Conservation (phyloP, 2,113 vertebrate genomes). For the Alaudala cheleensis region DNA sequence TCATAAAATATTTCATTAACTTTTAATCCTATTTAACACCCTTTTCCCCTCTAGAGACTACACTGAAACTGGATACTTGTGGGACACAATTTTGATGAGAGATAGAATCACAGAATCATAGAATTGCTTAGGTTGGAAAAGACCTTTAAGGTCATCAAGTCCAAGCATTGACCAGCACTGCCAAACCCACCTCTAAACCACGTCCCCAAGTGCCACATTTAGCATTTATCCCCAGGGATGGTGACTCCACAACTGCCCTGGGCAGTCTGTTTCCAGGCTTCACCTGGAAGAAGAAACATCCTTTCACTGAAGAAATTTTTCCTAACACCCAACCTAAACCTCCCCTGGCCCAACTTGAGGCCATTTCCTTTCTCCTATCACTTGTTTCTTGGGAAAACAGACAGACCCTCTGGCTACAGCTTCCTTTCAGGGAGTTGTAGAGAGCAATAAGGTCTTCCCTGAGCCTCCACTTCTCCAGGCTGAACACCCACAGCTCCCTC, state of each 20-base stretch:
- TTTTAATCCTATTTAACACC: conserved; percentile 67
- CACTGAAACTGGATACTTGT: not conserved
- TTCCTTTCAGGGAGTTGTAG: not conserved
- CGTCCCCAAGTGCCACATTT: not conserved
- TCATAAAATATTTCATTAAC: conserved; percentile 73
- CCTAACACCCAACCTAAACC: not conserved
- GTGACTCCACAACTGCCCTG: not conserved
- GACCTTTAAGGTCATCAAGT: not conserved
- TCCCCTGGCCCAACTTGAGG: not conserved
- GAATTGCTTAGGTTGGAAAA: not conserved
- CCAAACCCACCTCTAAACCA: not conserved
- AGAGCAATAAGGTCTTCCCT: not conserved
- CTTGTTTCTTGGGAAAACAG: not conserved
- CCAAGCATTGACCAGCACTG: not conserved
- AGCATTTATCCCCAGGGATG: not conserved
- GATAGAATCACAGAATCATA: not conserved
- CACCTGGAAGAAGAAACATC: too few species aligned
- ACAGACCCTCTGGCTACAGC: not conserved
- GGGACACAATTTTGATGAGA: not conserved
- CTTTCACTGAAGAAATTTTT: not conserved
- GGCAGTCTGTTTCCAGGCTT: not conserved
- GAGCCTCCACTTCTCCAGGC: not conserved
- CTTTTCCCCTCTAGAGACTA: not conserved
- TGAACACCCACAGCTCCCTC: not conserved
- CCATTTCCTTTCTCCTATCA: not conserved